phyloP scores from a whole-genome alignment of 2,888 invertebrate species.

The Scaptomyza polygonia region DNA sequence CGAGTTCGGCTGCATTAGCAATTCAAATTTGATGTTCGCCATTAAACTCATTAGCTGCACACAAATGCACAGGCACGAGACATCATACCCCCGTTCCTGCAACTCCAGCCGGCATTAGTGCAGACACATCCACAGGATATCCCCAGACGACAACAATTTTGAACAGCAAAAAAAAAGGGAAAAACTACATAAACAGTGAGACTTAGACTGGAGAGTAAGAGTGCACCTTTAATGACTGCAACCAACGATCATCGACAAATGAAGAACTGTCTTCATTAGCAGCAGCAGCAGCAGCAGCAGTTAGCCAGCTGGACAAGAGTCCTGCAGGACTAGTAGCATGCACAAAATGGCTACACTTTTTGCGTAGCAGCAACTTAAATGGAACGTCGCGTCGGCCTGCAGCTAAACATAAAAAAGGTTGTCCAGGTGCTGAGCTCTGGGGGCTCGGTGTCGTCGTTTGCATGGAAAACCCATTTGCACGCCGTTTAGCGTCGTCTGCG shows the following conservation, averaged over 20 bases:
- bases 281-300: too few relatives aligned
- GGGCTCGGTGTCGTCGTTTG: conserved; percentile 54
- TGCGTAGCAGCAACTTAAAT: conserved; percentile 18
- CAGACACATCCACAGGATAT: conserved; percentile 19
- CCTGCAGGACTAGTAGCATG: neutral
- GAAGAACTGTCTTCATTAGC: conserved; percentile 78
- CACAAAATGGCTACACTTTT: conserved; percentile 25
- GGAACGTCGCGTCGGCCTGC: conserved; percentile 7
- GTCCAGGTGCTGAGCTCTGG: neutral
- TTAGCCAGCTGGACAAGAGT: conserved; percentile 6
- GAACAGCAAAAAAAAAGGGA: conserved; percentile 13
- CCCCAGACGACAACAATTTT: conserved; percentile 11
- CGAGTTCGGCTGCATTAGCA: conserved; percentile 72
- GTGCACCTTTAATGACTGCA: conserved; percentile 56
- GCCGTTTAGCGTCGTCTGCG: conserved; percentile 61
- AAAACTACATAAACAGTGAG: conserved; percentile 43
- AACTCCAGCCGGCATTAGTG: conserved; percentile 13
- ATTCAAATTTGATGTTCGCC: conserved; percentile 77
- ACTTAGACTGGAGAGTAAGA: conserved; percentile 6
- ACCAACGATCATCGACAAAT: conserved; percentile 71
- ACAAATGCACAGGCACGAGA: conserved; percentile 52
- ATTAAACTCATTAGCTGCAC: conserved; percentile 81
- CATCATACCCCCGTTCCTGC: neutral
- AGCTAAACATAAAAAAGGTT: conserved; percentile 67
- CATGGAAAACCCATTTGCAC: conserved; percentile 78